Evolutionary conservation across 2,797 vertebrate genomes (phyloP).

Genomic region (Hozukius guyotensis): DNA sequence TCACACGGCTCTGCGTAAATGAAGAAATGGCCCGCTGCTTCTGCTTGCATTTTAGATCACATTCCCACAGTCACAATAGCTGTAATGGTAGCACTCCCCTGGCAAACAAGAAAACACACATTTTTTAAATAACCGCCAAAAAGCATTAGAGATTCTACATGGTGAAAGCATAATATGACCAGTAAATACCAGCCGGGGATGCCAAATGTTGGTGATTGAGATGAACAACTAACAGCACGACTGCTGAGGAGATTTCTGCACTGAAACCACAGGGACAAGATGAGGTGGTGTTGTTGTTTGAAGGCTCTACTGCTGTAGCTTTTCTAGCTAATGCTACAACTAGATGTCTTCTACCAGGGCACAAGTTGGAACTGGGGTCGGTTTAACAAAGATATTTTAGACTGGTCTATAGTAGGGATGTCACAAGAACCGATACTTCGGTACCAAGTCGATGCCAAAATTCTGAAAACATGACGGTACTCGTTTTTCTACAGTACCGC

Average conservation of each 20-base stretch:
- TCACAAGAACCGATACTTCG: no score
- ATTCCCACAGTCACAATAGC: neutral
- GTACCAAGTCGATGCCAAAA: no score
- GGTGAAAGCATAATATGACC: neutral
- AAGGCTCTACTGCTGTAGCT: neutral
- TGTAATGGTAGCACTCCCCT: neutral
- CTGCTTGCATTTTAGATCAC: constrained; percentile 3
- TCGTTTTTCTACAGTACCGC: no score
- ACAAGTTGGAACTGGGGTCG: neutral
- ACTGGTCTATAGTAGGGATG: neutral
- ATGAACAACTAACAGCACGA: neutral
- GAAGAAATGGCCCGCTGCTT: constrained; percentile 2
- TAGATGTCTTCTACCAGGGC: neutral
- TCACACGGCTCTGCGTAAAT: neutral
- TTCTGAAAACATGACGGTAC: no score
- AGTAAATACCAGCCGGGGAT: neutral
- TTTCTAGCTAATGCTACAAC: neutral
- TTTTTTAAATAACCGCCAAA: neutral
- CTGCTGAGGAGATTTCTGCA: neutral
- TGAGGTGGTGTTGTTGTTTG: neutral
- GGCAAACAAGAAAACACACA: neutral
- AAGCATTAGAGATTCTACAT: neutral
- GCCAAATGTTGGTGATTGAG: neutral
- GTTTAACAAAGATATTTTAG: neutral
- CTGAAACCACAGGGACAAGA: neutral